Base-by-base conservation (phyloP, 2,113 vertebrate genomes). In the Noctilio leporinus region DNA sequence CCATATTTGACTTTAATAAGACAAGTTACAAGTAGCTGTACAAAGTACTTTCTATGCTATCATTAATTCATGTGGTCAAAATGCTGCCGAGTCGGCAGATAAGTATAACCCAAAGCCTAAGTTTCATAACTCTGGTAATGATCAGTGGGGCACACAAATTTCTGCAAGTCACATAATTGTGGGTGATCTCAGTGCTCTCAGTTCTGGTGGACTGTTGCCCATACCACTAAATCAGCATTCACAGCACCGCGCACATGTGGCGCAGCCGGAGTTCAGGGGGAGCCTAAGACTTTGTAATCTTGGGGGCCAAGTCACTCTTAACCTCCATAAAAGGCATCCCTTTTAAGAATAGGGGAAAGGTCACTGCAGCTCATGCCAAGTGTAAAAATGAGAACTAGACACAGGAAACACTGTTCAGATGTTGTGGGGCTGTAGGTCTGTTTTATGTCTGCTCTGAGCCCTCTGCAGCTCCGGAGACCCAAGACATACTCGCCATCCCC, bases 321-420 rank as follows among this genome's bases (percentile, higher is more conserved):
- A 82, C 95, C 97, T 96, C 94, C 96, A 95, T 98, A 97, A 98
- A 98, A 98, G 96, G 96, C 95, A 97, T 98, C 96, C 86, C 4
- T 93, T 98, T 98, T 96, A 98, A 98, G 96, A 97, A n/a, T 55
- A 87, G 97, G 97, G 86, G 95, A 97, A 96, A 98, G 98, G 98
- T 98, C 96, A 94, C 16, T 43, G 95, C 64, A 97, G 88, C 97
- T 98, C 91, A 97, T 97, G 96, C 97, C 98, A 98, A 98, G 95
- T 98, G 94, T 97, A 96, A 97, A 98, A 98, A 98, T 86, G 95
- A 97, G 95, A 98, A 94, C 87, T 96, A 81, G 95, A 96, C 97
- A 96, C 97, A 98, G 98, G 98, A 98, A 98, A 97, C 95, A 51
- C 87, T 81, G 95, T 94, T 98, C 98, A 98, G 97, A 98, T 98